A percentile compares a stretch with the other conserved stretches of the same genome.
phyloP scores from a whole-genome alignment of 2,888 invertebrate species.

The Limnephilus marmoratus region DNA sequence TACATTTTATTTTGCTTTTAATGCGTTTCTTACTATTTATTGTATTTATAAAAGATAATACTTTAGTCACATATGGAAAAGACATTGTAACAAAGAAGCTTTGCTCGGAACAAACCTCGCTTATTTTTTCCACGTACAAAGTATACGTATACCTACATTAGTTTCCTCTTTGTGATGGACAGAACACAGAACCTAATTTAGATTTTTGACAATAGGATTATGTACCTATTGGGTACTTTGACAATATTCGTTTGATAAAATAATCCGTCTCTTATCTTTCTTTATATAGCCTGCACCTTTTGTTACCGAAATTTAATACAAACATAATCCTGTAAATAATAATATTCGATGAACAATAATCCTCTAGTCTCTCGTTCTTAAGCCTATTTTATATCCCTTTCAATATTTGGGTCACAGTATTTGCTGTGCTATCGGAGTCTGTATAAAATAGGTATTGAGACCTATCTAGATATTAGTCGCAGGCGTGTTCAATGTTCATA shows the following conservation, averaged over 20 bases:
- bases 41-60: not conserved
- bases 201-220: not conserved
- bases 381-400: not conserved
- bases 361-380: not conserved
- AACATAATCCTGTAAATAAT: constrained; percentile 6
- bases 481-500: not conserved
- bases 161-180: not conserved
- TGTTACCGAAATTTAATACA: not conserved
- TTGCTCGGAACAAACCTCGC: not conserved
- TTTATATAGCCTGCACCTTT: not conserved
- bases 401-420: constrained; percentile 21
- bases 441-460: not conserved
- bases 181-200: not conserved
- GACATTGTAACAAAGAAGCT: not conserved
- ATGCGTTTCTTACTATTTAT: no score
- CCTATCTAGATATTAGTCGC: not conserved
- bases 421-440: not conserved
- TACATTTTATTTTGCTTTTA: no score
- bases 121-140: not conserved
- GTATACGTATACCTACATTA: not conserved
- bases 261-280: not conserved
- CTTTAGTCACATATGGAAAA: not conserved
- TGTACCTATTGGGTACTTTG: not conserved
- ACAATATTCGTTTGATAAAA: not conserved
- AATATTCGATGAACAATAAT: constrained; percentile 27